These are phyloP conservation scores for Andrena dorsata DNA, from an alignment of 2,888 invertebrate species.

Conservation along the genomic window DNA sequence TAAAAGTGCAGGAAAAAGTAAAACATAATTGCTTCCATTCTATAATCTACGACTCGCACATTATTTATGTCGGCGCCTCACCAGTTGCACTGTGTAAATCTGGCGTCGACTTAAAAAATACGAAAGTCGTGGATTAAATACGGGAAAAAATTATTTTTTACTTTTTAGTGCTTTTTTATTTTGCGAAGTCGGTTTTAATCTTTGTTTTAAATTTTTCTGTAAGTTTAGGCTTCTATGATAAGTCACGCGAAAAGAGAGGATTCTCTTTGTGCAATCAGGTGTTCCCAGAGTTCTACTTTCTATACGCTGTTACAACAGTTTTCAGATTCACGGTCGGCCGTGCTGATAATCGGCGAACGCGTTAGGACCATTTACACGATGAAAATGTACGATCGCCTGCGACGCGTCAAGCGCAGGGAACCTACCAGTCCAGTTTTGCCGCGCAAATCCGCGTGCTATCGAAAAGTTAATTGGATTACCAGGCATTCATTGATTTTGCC, in stretches of 20 bases:
- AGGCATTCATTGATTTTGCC: conserved; percentile 53
- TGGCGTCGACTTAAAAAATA: too few relatives aligned
- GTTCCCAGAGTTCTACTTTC: background rate
- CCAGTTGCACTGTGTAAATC: too few relatives aligned
- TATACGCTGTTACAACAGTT: background rate
- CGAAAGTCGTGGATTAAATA: too few relatives aligned
- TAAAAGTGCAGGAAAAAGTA: too few relatives aligned
- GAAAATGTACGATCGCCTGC: conserved; percentile 1
- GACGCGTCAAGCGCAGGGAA: conserved; percentile 38
- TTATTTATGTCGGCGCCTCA: too few relatives aligned
- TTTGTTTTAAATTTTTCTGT: too few relatives aligned
- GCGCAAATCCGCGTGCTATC: conserved; percentile 11
- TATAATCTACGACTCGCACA: too few relatives aligned
- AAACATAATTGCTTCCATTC: too few relatives aligned
- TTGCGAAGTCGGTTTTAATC: too few relatives aligned
- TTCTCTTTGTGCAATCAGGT: background rate
- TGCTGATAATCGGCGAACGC: conserved; percentile 7
- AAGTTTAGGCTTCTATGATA: background rate
- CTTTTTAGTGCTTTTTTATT: too few relatives aligned
- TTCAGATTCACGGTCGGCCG: background rate
- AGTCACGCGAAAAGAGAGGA: too few relatives aligned
- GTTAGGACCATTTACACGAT: background rate
- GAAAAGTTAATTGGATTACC: conserved; percentile 64
- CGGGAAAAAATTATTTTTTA: too few relatives aligned
- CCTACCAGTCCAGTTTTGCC: conserved; percentile 5